Evolutionary conservation across 2,888 invertebrate species (phyloP).

Genomic region (Drosophila fulvimacula): DNA sequence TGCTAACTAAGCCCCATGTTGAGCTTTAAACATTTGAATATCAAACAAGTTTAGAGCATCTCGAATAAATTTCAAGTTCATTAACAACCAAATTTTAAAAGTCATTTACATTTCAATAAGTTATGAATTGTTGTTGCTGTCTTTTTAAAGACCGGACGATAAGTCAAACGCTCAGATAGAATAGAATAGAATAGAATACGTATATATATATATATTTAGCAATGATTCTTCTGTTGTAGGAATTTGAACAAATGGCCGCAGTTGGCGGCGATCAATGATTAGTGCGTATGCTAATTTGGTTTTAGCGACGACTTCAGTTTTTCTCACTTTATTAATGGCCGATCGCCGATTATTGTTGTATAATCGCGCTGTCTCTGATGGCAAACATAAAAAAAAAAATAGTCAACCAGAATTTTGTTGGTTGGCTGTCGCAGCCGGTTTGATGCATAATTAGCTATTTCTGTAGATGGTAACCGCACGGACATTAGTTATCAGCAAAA

Average conservation of each 20-base stretch:
- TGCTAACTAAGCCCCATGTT: slow-evolving; percentile 28
- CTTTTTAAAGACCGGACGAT: slow-evolving; percentile 50
- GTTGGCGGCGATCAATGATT: slow-evolving; percentile 43
- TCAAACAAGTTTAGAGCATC: slow-evolving; percentile 64
- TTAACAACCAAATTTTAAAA: slow-evolving; percentile 59
- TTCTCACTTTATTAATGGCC: slow-evolving; percentile 65
- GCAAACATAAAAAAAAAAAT: slow-evolving; percentile 39
- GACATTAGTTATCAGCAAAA: slow-evolving; percentile 44
- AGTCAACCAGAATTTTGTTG: slow-evolving; percentile 35
- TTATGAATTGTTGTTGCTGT: slow-evolving; percentile 17
- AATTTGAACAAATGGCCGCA: slow-evolving; percentile 55
- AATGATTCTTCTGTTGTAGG: slow-evolving; percentile 28
- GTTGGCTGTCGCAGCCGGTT: slow-evolving; percentile 53
- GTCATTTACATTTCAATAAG: slow-evolving; percentile 59
- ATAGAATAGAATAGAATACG: slow-evolving; percentile 7
- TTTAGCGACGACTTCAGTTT: slow-evolving; percentile 44
- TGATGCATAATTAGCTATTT: slow-evolving; percentile 71
- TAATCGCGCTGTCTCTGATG: slow-evolving; percentile 50
- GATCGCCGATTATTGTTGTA: slow-evolving; percentile 63
- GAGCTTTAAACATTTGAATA: slow-evolving; percentile 26
- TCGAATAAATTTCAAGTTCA: slow-evolving; percentile 51
- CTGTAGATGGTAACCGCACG: slow-evolving; percentile 31
- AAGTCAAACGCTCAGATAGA: slow-evolving; percentile 41
- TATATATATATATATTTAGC: not conserved
- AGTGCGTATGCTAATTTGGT: slow-evolving; percentile 72